phyloP scores from a whole-genome alignment of 2,797 vertebrate genomes.

The Pangasius macronema region DNA sequence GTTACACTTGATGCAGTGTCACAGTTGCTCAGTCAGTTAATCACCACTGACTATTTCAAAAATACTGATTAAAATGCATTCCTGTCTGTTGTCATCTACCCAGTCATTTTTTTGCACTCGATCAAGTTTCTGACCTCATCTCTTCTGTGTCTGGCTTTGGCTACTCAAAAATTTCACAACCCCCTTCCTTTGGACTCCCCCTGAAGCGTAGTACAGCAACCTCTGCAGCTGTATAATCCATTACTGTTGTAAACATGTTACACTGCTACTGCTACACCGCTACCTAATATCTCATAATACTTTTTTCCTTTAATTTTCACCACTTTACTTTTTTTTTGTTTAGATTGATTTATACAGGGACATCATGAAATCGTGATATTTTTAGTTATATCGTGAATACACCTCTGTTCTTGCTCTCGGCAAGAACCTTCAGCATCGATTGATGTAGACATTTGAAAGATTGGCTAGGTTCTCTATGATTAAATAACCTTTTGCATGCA shows the following conservation, averaged over 20 bases:
- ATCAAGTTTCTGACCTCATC: background rate
- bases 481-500: no score
- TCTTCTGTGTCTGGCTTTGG: background rate
- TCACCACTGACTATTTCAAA: background rate
- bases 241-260: background rate
- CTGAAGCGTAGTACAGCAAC: background rate
- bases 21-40: background rate
- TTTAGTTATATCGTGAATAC: background rate
- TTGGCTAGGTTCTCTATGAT: background rate
- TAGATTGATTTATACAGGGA: background rate
- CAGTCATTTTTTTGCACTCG: no score
- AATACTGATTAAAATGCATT: background rate
- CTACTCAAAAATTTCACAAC: background rate
- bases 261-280: background rate
- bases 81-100: background rate
- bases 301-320: background rate
- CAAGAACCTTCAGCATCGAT: background rate
- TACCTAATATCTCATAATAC: background rate
- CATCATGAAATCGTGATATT: background rate
- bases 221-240: background rate
- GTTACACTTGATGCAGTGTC: background rate
- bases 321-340: background rate
- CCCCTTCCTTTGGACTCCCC: background rate
- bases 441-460: background rate
- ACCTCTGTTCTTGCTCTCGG: background rate